Conservation (phyloP, 2,113 vertebrate genomes). For the Pangasianodon gigas region DNA sequence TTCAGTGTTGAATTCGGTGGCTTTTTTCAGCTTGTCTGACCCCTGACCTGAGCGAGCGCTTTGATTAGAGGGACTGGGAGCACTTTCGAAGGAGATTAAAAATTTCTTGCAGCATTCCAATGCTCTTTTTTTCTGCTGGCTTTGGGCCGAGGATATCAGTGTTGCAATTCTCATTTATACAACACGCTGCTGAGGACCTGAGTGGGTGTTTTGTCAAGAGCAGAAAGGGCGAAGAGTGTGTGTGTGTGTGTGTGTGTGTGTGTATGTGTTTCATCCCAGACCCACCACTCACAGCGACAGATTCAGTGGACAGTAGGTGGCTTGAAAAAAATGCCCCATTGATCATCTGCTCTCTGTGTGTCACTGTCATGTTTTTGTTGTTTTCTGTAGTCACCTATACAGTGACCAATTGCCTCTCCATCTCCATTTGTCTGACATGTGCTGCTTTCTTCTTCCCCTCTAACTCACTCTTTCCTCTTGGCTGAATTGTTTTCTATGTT, state of each 20-base stretch:
- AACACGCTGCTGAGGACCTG: slow-evolving; percentile 28
- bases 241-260: slow-evolving; percentile 37
- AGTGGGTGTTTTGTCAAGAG: slow-evolving; percentile 48
- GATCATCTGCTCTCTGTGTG: slow-evolving; percentile 66
- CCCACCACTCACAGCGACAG: slow-evolving; percentile 38
- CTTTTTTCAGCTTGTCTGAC: background rate
- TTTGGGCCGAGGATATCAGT: slow-evolving; percentile 6
- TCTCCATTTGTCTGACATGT: slow-evolving; percentile 5
- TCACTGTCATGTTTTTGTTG: slow-evolving; percentile 28
- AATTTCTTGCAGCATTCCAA: background rate
- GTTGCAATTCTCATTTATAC: slow-evolving; percentile 23
- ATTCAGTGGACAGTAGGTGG: slow-evolving; percentile 46
- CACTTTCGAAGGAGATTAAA: background rate
- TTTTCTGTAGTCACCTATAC: slow-evolving; percentile 67
- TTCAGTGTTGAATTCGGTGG: background rate
- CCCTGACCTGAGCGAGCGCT: background rate
- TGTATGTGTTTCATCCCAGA: slow-evolving; percentile 5
- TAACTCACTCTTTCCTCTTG: background rate
- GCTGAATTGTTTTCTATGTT: background rate
- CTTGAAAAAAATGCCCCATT: slow-evolving; percentile 59
- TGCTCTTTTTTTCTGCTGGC: background rate
- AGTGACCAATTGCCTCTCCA: slow-evolving; percentile 45
- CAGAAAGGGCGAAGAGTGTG: slow-evolving; percentile 34
- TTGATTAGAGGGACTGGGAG: background rate
- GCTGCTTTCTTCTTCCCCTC: slow-evolving; percentile 5